Evolutionary conservation across 2,113 vertebrate genomes (phyloP), one percentile per base, ranked within the genome.

Genomic region (Ginglymostoma cirratum): DNA sequence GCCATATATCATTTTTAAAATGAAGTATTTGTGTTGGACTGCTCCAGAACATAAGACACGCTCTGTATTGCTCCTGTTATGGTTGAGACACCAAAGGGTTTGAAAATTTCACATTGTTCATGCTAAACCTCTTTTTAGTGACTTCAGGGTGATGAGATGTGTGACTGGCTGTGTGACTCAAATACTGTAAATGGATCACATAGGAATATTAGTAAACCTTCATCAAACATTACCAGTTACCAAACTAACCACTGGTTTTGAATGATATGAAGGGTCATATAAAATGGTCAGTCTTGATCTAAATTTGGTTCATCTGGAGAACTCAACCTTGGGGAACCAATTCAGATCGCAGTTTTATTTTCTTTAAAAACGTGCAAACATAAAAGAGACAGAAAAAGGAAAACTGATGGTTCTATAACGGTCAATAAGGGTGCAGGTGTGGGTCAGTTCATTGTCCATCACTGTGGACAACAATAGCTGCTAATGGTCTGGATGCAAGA

Each of bases 1-100:
- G 70, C 45, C 24, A 72, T 95, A 95, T 52, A 48, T 95, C 24
- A 95, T 76, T 95, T 61, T 72, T 17, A 95, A 95, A 27, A 72
- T 95, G 38, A 94, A 45, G 21, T 94, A 94, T 94, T 30, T 48
- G 45, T 95, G 69, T 95, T 95, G 94, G 42, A 95, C 38, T 69
- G 34, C 24, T 69, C 34, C 66, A 67, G 23, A 72, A 95, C 52
- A 21, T 30, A 76, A 94, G 42, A 38, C 66, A 70, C 27, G 3
- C 67, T 94, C 42, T 42, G 72, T 66, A 94, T 94, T 65, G 34
- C n/a, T 67, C 38, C 67, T 67, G n/a, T 70, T 61, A 90, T 61
- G 52, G 87, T 90, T n/a, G 52, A 90, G 69, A 27, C 23, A 95
- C 12, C 38, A 95, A 23, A 48, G 69, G 67, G 24, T 95, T 69